These are phyloP conservation scores for Pocillopora verrucosa DNA, from an alignment of 64 coral and sea anemone species.

Conservation along the genomic window DNA sequence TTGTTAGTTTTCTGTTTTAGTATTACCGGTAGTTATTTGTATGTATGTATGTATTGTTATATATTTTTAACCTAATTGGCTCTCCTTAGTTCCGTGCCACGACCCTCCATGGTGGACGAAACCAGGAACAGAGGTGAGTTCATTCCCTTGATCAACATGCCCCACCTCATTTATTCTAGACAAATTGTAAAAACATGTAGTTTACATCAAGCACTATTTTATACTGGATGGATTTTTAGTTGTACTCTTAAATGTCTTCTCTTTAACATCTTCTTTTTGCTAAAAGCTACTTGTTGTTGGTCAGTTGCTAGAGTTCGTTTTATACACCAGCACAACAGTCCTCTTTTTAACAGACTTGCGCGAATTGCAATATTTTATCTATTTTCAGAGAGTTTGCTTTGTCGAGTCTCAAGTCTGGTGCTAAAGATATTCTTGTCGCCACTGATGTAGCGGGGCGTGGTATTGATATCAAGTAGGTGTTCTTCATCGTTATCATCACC, in stretches of 20 bases:
- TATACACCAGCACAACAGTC: too few relatives aligned
- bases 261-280: too few relatives aligned
- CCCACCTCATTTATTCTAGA: neutral
- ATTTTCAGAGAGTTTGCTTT: slow-evolving; percentile 93
- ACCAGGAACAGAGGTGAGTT: slow-evolving; percentile 88
- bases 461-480: slow-evolving; percentile 96
- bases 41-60: neutral
- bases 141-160: neutral
- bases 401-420: slow-evolving; percentile 90
- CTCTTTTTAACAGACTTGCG: too few relatives aligned
- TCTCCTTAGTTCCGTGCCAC: slow-evolving; percentile 75
- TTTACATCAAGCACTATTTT: too few relatives aligned
- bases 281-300: too few relatives aligned
- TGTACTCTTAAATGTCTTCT: too few relatives aligned
- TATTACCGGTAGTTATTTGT: neutral
- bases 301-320: too few relatives aligned
- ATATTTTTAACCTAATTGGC: neutral
- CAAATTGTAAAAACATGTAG: neutral
- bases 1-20: neutral
- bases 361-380: neutral
- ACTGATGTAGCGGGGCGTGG: slow-evolving; percentile 98
- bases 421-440: slow-evolving; percentile 94
- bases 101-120: slow-evolving; percentile 86
- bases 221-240: too few relatives aligned
- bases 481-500: too few relatives aligned